Percentiles rank a stretch among this genome's conserved stretches.
phyloP scores from a whole-genome alignment of 2,797 vertebrate genomes.

The Pelobates cultripes region DNA sequence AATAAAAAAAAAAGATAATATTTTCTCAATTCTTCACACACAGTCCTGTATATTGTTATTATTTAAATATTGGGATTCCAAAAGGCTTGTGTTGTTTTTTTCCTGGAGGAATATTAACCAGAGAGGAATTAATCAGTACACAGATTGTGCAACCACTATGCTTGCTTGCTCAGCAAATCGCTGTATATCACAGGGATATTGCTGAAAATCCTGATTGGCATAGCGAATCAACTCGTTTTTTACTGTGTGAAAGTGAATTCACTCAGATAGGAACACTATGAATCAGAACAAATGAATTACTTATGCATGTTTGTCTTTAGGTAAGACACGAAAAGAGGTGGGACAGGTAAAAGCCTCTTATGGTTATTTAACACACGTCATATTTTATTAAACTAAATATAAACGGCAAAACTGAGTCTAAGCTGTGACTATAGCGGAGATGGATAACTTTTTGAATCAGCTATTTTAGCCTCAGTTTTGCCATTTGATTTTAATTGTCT shows the following conservation, averaged over 20 bases:
- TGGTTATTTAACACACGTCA: too few species aligned
- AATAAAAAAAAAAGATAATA: too few species aligned
- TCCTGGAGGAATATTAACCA: slow-evolving; percentile 41
- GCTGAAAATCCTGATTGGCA: not conserved
- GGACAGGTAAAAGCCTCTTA: too few species aligned
- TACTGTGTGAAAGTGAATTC: not conserved
- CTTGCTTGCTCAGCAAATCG: slow-evolving; percentile 31
- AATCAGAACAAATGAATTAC: not conserved
- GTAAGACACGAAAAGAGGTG: too few species aligned
- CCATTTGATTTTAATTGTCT: too few species aligned
- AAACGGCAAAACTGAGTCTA: too few species aligned
- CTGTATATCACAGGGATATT: not conserved
- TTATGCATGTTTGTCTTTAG: not conserved
- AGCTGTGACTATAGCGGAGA: too few species aligned
- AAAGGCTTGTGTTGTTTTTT: not conserved
- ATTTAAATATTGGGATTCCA: slow-evolving; percentile 8
- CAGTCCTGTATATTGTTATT: too few species aligned
- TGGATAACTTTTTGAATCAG: too few species aligned
- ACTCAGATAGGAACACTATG: not conserved
- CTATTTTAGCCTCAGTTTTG: too few species aligned
- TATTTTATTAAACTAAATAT: too few species aligned
- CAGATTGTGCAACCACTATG: slow-evolving; percentile 24
- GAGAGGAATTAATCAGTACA: not conserved
- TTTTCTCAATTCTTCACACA: too few species aligned
- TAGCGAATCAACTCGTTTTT: not conserved